Percentiles rank a stretch among this genome's conserved stretches.
phyloP scores from a whole-genome alignment of 2,888 invertebrate genomes.

The Cryptophagus acutangulus region DNA sequence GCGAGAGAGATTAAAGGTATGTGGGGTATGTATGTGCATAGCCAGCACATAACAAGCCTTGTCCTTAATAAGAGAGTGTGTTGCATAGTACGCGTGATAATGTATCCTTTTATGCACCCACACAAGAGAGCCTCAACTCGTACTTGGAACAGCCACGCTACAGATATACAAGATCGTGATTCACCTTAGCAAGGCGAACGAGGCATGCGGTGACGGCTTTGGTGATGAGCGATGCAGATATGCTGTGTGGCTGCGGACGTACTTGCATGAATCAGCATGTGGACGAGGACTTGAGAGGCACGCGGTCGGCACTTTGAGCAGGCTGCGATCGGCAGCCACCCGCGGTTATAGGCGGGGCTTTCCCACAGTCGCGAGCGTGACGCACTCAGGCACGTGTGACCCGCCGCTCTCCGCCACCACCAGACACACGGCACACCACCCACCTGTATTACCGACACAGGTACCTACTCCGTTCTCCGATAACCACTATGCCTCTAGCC shows the following conservation, averaged over 20 bases:
- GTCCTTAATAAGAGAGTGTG: too few relatives aligned
- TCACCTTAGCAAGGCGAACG: slow-evolving; percentile 10
- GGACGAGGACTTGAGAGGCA: slow-evolving; percentile 18
- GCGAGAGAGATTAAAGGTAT: too few relatives aligned
- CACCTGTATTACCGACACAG: slow-evolving; percentile 21
- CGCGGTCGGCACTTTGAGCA: slow-evolving; percentile 29
- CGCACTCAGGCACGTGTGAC: slow-evolving; percentile 50
- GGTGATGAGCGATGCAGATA: slow-evolving; percentile 14
- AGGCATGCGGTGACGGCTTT: slow-evolving; percentile 2
- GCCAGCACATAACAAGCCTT: too few relatives aligned
- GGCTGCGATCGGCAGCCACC: slow-evolving; percentile 35
- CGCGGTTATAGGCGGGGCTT: slow-evolving; percentile 44
- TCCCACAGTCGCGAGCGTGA: slow-evolving; percentile 46
- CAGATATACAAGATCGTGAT: slow-evolving; percentile 17
- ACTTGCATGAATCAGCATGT: slow-evolving; percentile 27
- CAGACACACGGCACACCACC: slow-evolving; percentile 27
- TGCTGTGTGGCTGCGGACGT: slow-evolving; percentile 20
- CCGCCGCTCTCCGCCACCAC: slow-evolving; percentile 21
- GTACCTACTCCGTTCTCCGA: slow-evolving; percentile 4
- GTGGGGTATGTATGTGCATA: too few relatives aligned
- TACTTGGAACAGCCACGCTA: slow-evolving; percentile 12
- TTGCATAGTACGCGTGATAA: too few relatives aligned
- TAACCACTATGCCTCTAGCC: slow-evolving; percentile 6
- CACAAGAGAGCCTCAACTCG: slow-evolving; percentile 16
- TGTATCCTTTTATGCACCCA: slow-evolving; percentile 22